Evolutionary conservation across 2,797 vertebrate genomes (phyloP), one percentile per base, ranked within the genome.

Genomic region (Arrhamphus sclerolepis): DNA sequence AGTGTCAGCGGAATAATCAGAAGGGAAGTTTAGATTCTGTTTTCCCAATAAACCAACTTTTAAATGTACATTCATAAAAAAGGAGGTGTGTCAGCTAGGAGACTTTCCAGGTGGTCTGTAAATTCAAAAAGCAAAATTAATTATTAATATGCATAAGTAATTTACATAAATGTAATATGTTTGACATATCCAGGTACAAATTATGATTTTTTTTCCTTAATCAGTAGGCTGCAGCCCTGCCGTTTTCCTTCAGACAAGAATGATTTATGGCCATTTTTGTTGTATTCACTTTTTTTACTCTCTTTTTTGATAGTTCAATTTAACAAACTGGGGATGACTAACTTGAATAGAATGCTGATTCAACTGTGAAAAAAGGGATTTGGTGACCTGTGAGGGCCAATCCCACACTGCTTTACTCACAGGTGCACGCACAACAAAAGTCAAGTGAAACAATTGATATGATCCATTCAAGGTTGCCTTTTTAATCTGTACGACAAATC

Each of bases 401-500:
- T 92, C 89, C 89, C 89, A 91, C 79, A 73, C 80, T 87, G 83
- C 80, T 87, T 89, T 83, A 89, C 82, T 90, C 89, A 90, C 91
- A 92, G 92, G 92, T 92, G 91, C 89, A 89, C 22, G 18, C 85
- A 83, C 84, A 86, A 91, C 90, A 92, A 90, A 91, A 93, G 90
- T 91, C 90, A 92, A 92, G 85, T 83, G 69, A 78, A 78, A 88
- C 88, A 84, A 88, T 92, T 90, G 85, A 89, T 85, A 87, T 80
- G 47, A 83, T 89, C 91, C 70, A 91, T 90, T 95, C 92, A 95
- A 89, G 87, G 89, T 94, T 94, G 94, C 91, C 85, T 91, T 90
- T 93, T 93, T 96, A 90, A 96, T 95, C 91, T 94, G 92, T 94
- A 92, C 89, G 93, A 94, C 94, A 93, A 92, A 93, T 94, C 93